These are phyloP conservation scores for Falco novaeseelandiae DNA, from an alignment of 2,797 vertebrate genomes.

Conservation along the genomic window DNA sequence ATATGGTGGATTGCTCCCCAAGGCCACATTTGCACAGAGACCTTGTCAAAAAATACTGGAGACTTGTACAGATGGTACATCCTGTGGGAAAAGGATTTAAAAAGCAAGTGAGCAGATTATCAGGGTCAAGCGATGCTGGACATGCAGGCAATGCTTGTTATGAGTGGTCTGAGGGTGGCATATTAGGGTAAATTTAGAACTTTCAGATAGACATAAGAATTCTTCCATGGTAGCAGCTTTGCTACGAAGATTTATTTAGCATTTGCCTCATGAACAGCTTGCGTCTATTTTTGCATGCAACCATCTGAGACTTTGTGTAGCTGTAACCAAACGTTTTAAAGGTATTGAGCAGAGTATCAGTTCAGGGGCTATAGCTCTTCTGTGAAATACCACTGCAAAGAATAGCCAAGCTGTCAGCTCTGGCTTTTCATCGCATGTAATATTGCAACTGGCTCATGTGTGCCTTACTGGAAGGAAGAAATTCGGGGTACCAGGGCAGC, in stretches of 20 bases:
- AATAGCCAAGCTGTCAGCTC: neutral
- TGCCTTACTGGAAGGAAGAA: neutral
- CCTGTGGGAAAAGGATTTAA: neutral
- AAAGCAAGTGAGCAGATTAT: neutral
- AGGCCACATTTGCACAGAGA: neutral
- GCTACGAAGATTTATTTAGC: neutral
- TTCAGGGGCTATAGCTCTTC: neutral
- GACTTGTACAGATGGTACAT: neutral
- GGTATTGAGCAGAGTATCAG: neutral
- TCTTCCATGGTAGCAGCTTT: neutral
- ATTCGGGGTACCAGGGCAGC: neutral
- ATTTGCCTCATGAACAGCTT: slow-evolving; percentile 12
- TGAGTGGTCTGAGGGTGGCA: neutral
- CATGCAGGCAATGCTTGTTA: neutral
- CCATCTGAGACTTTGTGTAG: neutral
- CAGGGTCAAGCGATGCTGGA: neutral
- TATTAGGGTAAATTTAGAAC: neutral
- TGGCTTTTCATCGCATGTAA: neutral
- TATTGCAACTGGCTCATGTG: neutral
- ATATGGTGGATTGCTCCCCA: slow-evolving; percentile 2
- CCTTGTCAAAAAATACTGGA: neutral
- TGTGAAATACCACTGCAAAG: neutral
- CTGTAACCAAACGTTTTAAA: neutral
- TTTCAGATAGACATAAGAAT: neutral
- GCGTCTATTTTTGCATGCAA: slow-evolving; percentile 12